A percentile compares a stretch with the other conserved stretches of the same genome.
phyloP scores from a whole-genome alignment of 2,888 invertebrate genomes.

The Fragum sueziense region DNA sequence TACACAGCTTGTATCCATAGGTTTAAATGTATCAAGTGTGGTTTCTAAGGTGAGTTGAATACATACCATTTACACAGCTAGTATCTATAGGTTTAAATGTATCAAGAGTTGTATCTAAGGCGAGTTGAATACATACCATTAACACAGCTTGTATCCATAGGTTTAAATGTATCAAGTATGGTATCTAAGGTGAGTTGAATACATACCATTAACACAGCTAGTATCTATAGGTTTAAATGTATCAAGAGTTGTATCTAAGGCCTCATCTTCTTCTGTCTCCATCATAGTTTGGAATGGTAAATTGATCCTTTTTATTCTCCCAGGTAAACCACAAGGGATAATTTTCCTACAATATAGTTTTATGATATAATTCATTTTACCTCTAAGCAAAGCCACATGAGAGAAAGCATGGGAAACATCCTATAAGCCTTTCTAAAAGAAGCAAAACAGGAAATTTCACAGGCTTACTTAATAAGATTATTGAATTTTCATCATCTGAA shows the following conservation, averaged over 20 bases:
- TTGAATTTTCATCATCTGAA: too few relatives aligned
- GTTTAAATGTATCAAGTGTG: not conserved
- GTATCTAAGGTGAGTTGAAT: not conserved
- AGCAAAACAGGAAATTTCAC: too few relatives aligned
- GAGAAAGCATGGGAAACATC: too few relatives aligned
- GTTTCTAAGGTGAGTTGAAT: not conserved
- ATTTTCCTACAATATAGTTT: slow-evolving; percentile 25
- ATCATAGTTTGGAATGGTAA: slow-evolving; percentile 55
- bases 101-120: not conserved
- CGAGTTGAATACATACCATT: not conserved
- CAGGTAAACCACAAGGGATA: slow-evolving; percentile 45
- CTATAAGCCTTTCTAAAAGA: too few relatives aligned
- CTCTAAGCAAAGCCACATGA: too few relatives aligned
- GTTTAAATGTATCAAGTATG: not conserved
- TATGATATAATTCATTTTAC: too few relatives aligned
- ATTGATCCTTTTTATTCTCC: slow-evolving; percentile 63
- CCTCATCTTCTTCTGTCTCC: slow-evolving; percentile 61
- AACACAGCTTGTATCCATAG: not conserved
- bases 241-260: slow-evolving; percentile 53
- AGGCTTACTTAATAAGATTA: too few relatives aligned
- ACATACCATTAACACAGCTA: not conserved
- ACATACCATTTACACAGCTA: not conserved
- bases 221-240: slow-evolving; percentile 50
- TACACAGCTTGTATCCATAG: not conserved
- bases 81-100: not conserved